phyloP scores from a whole-genome alignment of 2,888 invertebrate genomes.

The Acrobasis repandana region DNA sequence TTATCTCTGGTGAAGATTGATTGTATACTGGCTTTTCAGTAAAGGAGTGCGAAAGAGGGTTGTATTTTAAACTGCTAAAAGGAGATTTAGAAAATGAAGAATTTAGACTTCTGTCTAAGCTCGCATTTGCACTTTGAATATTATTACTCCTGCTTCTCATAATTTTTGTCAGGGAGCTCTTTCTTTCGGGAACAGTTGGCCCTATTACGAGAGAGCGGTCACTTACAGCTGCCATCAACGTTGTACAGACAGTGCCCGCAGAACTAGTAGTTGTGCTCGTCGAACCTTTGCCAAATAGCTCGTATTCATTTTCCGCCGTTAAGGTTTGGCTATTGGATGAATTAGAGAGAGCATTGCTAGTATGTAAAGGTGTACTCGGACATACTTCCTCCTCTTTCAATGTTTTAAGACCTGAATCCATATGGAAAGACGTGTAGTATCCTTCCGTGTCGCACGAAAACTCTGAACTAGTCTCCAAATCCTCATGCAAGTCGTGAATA shows the following conservation, averaged over 20 bases:
- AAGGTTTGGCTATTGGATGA: constrained; percentile 88
- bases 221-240: constrained; percentile 87
- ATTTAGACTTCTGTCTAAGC: constrained; percentile 79
- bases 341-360: constrained; percentile 86
- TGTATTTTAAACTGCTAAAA: constrained; percentile 68
- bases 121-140: constrained; percentile 78
- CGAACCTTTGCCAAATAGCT: constrained; percentile 94
- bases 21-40: constrained; percentile 63
- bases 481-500: constrained; percentile 90
- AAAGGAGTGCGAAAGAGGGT: constrained; percentile 56
- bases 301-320: constrained; percentile 93
- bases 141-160: constrained; percentile 78
- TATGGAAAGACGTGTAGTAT: constrained; percentile 98
- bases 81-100: constrained; percentile 69
- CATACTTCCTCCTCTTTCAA: constrained; percentile 86
- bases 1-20: constrained; percentile 67
- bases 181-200: constrained; percentile 92
- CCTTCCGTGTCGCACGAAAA: constrained; percentile 99
- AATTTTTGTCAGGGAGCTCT: constrained; percentile 87
- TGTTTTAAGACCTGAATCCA: constrained; percentile 96
- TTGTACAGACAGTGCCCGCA: constrained; percentile 94
- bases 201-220: constrained; percentile 84
- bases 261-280: constrained; percentile 96
- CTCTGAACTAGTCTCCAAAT: constrained; percentile 94
- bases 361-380: constrained; percentile 88